These are phyloP conservation scores for Acanthisitta chloris DNA, from an alignment of 2,113 vertebrate genomes.

Conservation along the genomic window DNA sequence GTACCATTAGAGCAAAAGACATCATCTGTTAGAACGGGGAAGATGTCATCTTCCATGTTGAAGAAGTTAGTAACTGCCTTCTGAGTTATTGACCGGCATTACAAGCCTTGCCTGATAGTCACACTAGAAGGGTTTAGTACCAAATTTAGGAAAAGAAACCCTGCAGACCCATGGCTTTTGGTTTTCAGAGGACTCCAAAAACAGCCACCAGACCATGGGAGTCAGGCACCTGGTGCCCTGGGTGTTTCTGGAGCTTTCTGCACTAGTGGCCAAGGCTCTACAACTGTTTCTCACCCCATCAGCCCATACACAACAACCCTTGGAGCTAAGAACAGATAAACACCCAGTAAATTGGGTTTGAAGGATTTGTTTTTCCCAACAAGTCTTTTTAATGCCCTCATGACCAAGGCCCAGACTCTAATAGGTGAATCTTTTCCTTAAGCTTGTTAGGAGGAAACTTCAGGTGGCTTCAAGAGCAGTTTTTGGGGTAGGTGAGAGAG, in stretches of 20 bases:
- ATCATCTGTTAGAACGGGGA: background rate
- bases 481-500: background rate
- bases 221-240: background rate
- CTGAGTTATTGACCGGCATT: background rate
- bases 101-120: background rate
- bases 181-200: background rate
- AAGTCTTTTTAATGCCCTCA: background rate
- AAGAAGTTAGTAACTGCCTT: background rate
- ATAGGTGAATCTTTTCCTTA: background rate
- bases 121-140: background rate
- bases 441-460: background rate
- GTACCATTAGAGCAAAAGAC: constrained; percentile 17
- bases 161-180: background rate
- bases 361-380: background rate
- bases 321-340: background rate
- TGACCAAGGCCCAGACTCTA: background rate
- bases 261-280: background rate
- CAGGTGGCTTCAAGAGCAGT: background rate
- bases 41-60: background rate
- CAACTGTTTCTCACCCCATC: fast-evolving
- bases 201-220: background rate
- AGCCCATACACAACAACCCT: background rate
- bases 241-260: background rate
- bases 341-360: background rate
- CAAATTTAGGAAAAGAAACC: background rate